phyloP scores from a whole-genome alignment of 2,888 invertebrate genomes.

The Iselma pallidipennis region DNA sequence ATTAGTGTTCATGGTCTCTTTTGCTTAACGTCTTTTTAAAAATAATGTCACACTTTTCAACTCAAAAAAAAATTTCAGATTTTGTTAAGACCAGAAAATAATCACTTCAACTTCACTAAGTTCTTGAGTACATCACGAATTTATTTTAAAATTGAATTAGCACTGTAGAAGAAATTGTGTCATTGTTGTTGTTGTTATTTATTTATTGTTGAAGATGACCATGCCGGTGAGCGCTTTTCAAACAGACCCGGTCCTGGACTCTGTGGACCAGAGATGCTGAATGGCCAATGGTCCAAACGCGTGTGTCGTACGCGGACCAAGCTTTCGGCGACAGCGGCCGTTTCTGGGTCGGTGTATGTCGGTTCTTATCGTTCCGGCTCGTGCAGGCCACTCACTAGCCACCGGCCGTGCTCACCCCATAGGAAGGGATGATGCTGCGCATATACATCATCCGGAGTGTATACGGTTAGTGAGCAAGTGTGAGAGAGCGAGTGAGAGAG shows the following conservation, averaged over 20 bases:
- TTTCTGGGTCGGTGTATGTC: constrained; percentile 39
- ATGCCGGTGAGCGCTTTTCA: not conserved
- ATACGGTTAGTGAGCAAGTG: too few species aligned
- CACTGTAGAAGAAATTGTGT: not conserved
- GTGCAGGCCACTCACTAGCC: constrained; percentile 58
- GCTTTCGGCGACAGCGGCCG: constrained; percentile 37
- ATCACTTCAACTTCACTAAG: not conserved
- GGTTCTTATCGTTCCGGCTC: constrained; percentile 41
- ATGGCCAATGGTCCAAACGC: constrained; percentile 56
- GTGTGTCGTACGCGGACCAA: constrained; percentile 52
- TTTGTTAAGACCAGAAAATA: too few species aligned
- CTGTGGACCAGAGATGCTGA: constrained; percentile 51
- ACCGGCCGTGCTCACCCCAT: constrained; percentile 61
- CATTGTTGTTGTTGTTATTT: not conserved
- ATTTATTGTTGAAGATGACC: not conserved
- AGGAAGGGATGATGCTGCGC: constrained; percentile 58
- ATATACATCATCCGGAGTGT: constrained; percentile 34
- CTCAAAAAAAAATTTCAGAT: too few species aligned
- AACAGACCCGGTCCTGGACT: not conserved
- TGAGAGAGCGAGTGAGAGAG: too few species aligned
- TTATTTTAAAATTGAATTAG: not conserved
- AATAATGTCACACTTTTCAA: too few species aligned
- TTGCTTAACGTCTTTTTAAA: not conserved
- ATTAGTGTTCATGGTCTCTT: constrained; percentile 3
- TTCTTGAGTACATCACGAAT: not conserved